A percentile compares a stretch with the other conserved stretches of the same genome.
phyloP scores from a whole-genome alignment of 2,113 vertebrate genomes.

The Prunella fulvescens region DNA sequence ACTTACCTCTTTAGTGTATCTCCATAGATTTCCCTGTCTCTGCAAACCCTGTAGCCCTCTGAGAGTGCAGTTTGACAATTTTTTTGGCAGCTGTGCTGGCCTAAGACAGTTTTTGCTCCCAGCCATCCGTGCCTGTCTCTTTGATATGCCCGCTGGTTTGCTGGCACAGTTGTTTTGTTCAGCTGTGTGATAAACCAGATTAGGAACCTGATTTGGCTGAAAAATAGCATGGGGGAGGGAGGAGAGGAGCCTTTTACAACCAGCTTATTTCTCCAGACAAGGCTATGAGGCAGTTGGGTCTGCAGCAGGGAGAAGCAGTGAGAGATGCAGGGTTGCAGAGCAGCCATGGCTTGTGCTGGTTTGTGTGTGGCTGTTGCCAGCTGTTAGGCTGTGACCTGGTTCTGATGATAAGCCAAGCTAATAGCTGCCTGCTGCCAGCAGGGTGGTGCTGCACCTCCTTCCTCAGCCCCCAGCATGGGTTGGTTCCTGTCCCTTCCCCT shows the following conservation, averaged over 20 bases:
- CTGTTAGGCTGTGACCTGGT: background rate
- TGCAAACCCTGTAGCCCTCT: background rate
- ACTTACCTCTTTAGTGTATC: background rate
- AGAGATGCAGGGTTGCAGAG: rapidly evolving
- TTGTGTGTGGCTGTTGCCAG: background rate
- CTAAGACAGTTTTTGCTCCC: background rate
- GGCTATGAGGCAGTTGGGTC: background rate
- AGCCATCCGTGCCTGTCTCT: background rate
- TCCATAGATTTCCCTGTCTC: constrained; percentile 5
- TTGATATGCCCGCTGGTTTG: background rate
- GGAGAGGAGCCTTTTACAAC: background rate
- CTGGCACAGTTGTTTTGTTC: constrained; percentile 9
- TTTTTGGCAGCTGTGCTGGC: constrained; percentile 32
- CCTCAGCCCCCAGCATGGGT: background rate
- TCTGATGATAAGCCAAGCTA: background rate
- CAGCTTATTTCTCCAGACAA: background rate
- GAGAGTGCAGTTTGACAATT: background rate
- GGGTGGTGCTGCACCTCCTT: background rate
- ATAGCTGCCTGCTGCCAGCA: background rate
- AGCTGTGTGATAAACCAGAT: constrained; percentile 2
- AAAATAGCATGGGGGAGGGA: background rate
- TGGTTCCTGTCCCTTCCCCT: background rate
- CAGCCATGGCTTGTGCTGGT: background rate
- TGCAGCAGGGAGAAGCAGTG: background rate
- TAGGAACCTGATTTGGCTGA: constrained; percentile 6